Conservation (phyloP, 2,797 vertebrate genomes). For the Myotis daubentonii region DNA sequence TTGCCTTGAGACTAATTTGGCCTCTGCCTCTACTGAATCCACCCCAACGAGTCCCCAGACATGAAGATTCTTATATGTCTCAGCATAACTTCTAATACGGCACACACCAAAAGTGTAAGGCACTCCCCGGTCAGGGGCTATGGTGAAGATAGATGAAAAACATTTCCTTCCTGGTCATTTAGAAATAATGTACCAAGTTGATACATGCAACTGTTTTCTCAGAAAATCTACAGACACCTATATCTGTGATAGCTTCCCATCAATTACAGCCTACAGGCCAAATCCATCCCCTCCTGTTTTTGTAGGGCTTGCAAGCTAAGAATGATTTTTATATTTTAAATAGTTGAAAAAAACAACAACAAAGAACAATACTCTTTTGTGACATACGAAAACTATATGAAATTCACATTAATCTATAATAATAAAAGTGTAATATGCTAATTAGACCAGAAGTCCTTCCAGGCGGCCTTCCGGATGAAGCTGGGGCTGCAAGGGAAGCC, state of each 20-base stretch:
- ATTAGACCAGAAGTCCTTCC: too few relatives aligned
- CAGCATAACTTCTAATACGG: neutral
- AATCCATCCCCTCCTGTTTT: neutral
- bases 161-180: neutral
- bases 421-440: too few relatives aligned
- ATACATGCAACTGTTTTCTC: neutral
- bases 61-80: neutral
- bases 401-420: neutral
- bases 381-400: neutral
- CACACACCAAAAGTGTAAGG: neutral
- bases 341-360: neutral
- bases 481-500: too few relatives aligned
- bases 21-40: neutral
- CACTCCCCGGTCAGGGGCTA: neutral
- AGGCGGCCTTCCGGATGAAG: too few relatives aligned
- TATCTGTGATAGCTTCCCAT: neutral
- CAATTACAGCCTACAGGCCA: neutral
- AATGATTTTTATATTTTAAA: neutral
- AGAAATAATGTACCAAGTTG: neutral
- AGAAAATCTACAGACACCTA: neutral
- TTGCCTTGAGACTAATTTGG: neutral
- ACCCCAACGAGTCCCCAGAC: neutral
- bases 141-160: neutral
- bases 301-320: neutral
- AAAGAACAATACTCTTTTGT: slow-evolving; percentile 11